Conservation (phyloP, 2,888 invertebrate species). For the Brachypterus glaber region DNA sequence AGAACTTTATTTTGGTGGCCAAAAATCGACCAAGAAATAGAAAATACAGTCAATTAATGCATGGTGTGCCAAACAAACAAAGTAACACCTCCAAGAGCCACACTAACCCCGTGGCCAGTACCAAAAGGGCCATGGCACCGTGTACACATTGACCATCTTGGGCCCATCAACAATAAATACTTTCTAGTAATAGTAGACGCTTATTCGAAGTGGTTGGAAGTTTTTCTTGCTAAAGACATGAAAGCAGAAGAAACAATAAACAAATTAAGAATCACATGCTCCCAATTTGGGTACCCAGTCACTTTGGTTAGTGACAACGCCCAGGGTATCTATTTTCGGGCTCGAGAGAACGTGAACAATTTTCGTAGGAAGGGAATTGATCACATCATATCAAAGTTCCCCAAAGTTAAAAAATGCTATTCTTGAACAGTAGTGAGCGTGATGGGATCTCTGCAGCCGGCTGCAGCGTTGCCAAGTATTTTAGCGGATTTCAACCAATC, state of each 20-base stretch:
- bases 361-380: no score
- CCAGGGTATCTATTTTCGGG: no score
- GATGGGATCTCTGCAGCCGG: no score
- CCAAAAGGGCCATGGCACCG: neutral
- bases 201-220: conserved; percentile 2
- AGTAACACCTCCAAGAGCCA: neutral
- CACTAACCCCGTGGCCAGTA: neutral
- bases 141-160: conserved; percentile 1
- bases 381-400: no score
- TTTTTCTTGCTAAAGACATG: neutral
- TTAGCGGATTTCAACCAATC: no score
- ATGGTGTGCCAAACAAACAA: neutral
- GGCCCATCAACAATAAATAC: neutral
- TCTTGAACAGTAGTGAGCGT: no score
- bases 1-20: neutral
- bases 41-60: neutral
- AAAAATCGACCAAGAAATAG: neutral
- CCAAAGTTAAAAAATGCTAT: no score
- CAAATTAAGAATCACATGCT: neutral
- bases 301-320: neutral
- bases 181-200: conserved; percentile 1
- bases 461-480: no score
- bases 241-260: neutral
- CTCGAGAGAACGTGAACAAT: no score
- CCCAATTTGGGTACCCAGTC: neutral